Percentiles rank a stretch among this genome's conserved stretches.
These are phyloP conservation scores for Aurelia aurita complex sp. Pacific DNA, from an alignment of 30 jellyfish, hydroid and myxozoan species.

Conservation along the genomic window DNA sequence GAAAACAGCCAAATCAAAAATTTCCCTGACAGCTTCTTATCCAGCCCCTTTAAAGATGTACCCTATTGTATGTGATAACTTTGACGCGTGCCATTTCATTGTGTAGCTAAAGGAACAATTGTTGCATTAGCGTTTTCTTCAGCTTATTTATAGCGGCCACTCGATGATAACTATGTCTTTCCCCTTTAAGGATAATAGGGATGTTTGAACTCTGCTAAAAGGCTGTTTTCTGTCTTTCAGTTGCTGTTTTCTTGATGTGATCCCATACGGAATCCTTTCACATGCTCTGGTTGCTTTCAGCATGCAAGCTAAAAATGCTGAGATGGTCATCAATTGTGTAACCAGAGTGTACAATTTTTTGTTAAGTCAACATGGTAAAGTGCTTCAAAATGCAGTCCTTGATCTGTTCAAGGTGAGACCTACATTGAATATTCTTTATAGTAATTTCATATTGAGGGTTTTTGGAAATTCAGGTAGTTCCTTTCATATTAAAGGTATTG, in stretches of 20 bases:
- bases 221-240: conserved; percentile 30
- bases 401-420: conserved; percentile 71
- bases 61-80: neutral
- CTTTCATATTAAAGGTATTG: too few species aligned
- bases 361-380: conserved; percentile 55
- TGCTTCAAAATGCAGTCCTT: conserved; percentile 63
- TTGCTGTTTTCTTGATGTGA: conserved; percentile 82
- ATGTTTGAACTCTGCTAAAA: too few species aligned
- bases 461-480: too few species aligned
- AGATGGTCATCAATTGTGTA: conserved; percentile 74
- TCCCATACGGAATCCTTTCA: conserved; percentile 83
- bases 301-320: conserved; percentile 91
- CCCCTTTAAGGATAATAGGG: neutral
- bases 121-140: too few species aligned
- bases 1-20: too few species aligned
- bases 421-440: too few species aligned
- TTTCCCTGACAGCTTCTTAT: too few species aligned
- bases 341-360: conserved; percentile 62
- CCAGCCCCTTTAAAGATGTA: too few species aligned
- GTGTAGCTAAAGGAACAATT: too few species aligned
- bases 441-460: too few species aligned
- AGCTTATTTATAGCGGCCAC: too few species aligned
- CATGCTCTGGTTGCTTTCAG: conserved; percentile 94
- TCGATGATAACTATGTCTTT: neutral
- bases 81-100: too few species aligned